Base-by-base conservation (phyloP, 2,888 invertebrate genomes). In the Thymelicus acteon region DNA sequence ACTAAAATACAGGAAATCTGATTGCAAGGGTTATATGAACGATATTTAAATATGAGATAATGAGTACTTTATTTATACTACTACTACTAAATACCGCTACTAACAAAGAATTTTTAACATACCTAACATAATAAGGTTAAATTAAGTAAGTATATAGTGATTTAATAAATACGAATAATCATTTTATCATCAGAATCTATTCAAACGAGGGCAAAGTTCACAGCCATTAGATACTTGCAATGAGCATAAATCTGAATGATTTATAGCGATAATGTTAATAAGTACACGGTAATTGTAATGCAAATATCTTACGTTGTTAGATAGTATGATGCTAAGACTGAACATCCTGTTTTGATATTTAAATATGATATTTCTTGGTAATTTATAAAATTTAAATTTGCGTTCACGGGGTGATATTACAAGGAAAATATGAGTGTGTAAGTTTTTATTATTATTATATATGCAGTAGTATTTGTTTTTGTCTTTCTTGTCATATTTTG, bases 201-300 rank as follows among this genome's bases (percentile, higher is more conserved):
- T 70, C 39, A 60, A 70, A 70, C 49, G 69, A 70, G 69, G 69
- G 49, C 60, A 63, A 63, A 70, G 69, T 70, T 70, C 69, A 70
- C 64, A 70, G 63, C 58, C 58, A 64, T 64, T 49, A n/a, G n/a
- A n/a, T n/a, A 49, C 57, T 70, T 39, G 48, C 58, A 65, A 57
- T 64, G 48, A 52, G 60, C 64, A 70, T 70, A 70, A 58, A 70
- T 70, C 49, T 19, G 40, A 70, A 40, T n/a, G 39, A 40, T 60
- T 62, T 69, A 57, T 44, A 39, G 68, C 12, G 63, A 69, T 69
- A 69, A 63, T 63, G 48, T 54, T 58, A 24, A 63, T 63, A 57
- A 24, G 39, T 40, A 58, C 24, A 48, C n/a, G 47, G 57, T 69
- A 63, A 69, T 69, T 69, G 62, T 69, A 47, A 70, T 64, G 70